A percentile compares a stretch with the other conserved stretches of the same genome.
phyloP scores from a whole-genome alignment of 2,888 invertebrate species.

The Hypolimnas misippus region DNA sequence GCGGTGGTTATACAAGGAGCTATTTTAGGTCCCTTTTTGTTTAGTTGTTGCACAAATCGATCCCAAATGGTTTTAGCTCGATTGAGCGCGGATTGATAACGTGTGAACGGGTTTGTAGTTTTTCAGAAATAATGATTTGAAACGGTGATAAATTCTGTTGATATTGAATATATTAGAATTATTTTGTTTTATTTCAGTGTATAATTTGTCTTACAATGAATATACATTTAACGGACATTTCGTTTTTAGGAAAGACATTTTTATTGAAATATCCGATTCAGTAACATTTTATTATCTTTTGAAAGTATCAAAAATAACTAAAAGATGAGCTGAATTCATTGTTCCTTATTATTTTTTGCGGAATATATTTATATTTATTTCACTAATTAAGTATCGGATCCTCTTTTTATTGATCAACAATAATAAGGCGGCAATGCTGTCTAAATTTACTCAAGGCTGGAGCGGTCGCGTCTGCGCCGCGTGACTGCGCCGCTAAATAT shows the following conservation, averaged over 20 bases:
- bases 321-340: too few species aligned
- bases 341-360: too few species aligned
- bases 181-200: too few species aligned
- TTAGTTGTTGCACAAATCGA: constrained; percentile 48
- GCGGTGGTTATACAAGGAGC: constrained; percentile 64
- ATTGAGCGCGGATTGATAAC: constrained; percentile 26
- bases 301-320: too few species aligned
- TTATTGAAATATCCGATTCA: too few species aligned
- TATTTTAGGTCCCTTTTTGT: constrained; percentile 64
- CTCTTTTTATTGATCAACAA: constrained; percentile 26
- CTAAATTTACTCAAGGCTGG: constrained; percentile 53
- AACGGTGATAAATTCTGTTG: too few species aligned
- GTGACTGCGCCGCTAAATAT: constrained; percentile 53
- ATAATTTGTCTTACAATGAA: too few species aligned
- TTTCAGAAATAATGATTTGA: not conserved
- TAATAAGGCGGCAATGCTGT: constrained; percentile 33
- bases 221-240: too few species aligned
- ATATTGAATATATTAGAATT: too few species aligned
- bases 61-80: constrained; percentile 32
- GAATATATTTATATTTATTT: not conserved
- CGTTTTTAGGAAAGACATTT: too few species aligned
- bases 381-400: not conserved
- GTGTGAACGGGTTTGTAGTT: constrained; percentile 20
- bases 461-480: constrained; percentile 49
- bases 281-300: too few species aligned